Evolutionary conservation across 2,888 invertebrate genomes (phyloP).

Genomic region (Drosophila planitibia): DNA sequence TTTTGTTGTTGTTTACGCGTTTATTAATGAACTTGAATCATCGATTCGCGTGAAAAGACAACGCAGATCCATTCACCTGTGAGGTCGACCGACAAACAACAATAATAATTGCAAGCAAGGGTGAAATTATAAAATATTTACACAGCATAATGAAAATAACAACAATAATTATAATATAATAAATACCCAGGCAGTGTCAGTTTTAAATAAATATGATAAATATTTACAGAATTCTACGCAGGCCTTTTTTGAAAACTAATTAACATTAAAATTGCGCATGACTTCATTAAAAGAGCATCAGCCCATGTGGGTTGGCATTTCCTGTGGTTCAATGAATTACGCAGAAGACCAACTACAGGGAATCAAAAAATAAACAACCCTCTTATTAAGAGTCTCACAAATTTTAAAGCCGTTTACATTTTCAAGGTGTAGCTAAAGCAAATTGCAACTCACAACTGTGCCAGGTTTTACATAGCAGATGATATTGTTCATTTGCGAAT

Average conservation of each 20-base stretch:
- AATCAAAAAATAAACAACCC: neutral
- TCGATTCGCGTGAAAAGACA: slow-evolving; percentile 40
- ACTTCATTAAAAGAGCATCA: slow-evolving; percentile 44
- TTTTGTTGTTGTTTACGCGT: slow-evolving; percentile 28
- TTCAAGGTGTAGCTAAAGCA: neutral
- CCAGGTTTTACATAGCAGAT: slow-evolving; percentile 20
- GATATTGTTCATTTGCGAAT: slow-evolving; percentile 30
- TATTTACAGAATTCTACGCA: slow-evolving; percentile 23
- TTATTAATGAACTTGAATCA: slow-evolving; percentile 54
- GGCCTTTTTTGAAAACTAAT: slow-evolving; percentile 27
- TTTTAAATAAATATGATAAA: slow-evolving; percentile 40
- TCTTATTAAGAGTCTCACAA: neutral
- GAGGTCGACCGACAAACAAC: slow-evolving; percentile 23
- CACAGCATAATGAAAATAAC: slow-evolving; percentile 17
- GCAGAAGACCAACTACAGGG: slow-evolving; percentile 3
- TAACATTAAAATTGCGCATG: slow-evolving; percentile 38
- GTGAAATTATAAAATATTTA: slow-evolving; percentile 29
- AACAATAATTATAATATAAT: slow-evolving; percentile 35
- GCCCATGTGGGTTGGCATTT: slow-evolving; percentile 31
- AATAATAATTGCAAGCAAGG: slow-evolving; percentile 3
- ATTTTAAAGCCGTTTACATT: neutral
- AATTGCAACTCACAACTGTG: slow-evolving; percentile 9
- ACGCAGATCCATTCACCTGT: slow-evolving; percentile 50
- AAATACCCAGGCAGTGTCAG: slow-evolving; percentile 13
- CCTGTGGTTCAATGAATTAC: slow-evolving; percentile 31